A percentile compares a stretch with the other conserved stretches of the same genome.
These are phyloP conservation scores for Panulirus ornatus DNA, from an alignment of 1,140 invertebrate genomes.

Conservation along the genomic window DNA sequence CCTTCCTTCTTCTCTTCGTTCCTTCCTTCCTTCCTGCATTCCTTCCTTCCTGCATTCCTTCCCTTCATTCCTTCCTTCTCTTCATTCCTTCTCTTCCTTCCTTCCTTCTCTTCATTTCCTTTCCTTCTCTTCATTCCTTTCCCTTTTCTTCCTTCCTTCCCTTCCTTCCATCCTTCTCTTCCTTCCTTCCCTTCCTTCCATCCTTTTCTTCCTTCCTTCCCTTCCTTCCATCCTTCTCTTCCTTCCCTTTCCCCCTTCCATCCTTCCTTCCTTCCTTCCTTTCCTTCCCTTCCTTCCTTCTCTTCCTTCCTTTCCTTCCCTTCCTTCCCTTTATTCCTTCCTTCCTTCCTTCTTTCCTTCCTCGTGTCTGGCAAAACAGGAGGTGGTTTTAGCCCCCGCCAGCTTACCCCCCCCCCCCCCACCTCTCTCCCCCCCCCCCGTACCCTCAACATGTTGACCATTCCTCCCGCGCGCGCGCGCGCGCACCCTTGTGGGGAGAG, in stretches of 20 bases:
- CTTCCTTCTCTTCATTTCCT: neutral
- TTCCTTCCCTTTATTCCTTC: neutral
- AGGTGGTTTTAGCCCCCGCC: too few relatives aligned
- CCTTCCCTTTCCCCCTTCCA: too few relatives aligned
- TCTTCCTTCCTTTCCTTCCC: neutral
- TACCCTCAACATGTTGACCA: too few relatives aligned
- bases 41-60: neutral
- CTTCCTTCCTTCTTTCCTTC: neutral
- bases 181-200: too few relatives aligned
- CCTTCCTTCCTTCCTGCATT: neutral
- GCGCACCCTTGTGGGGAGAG: too few relatives aligned
- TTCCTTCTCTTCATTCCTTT: neutral
- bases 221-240: neutral
- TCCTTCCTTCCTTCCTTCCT: neutral
- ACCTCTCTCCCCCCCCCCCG: too few relatives aligned
- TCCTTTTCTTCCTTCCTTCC: neutral
- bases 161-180: neutral
- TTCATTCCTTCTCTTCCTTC: neutral
- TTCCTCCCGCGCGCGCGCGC: too few relatives aligned
- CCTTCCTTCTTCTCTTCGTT: too few relatives aligned
- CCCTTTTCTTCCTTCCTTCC: neutral
- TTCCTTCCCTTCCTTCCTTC: neutral
- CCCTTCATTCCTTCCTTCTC: neutral
- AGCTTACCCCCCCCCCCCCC: too few relatives aligned
- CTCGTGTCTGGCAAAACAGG: too few relatives aligned